Percentiles rank a stretch among this genome's conserved stretches.
phyloP scores from a whole-genome alignment of 2,797 vertebrate genomes.

The Xerus rutilus region DNA sequence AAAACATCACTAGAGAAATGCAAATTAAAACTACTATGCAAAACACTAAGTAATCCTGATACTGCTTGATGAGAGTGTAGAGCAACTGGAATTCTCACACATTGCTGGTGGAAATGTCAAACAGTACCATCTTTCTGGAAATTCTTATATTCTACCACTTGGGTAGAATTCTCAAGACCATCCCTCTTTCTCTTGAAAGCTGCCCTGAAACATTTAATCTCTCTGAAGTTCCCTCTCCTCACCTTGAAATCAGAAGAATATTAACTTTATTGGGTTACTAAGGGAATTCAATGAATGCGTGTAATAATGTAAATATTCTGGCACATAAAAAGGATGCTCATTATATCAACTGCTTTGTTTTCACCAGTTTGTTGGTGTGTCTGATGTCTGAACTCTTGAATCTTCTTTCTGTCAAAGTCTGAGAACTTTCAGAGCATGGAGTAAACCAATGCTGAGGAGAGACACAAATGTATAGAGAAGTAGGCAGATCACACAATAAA shows the following conservation, averaged over 20 bases:
- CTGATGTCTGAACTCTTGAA: background rate
- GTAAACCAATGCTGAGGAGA: background rate
- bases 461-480: background rate
- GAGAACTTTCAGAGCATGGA: background rate
- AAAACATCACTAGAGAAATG: background rate
- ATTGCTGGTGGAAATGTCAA: background rate
- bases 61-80: background rate
- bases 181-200: background rate
- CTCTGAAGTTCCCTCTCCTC: background rate
- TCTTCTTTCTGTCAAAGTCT: background rate
- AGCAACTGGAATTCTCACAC: background rate
- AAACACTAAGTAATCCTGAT: background rate
- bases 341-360: background rate
- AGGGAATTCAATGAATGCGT: background rate
- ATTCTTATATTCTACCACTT: background rate
- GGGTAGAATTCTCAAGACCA: background rate
- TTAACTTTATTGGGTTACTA: background rate
- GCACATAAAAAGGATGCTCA: background rate
- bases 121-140: background rate
- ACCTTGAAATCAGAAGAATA: background rate
- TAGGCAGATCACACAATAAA: background rate
- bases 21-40: conserved; percentile 26
- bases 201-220: background rate
- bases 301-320: background rate
- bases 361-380: background rate